These are phyloP conservation scores for Lathronympha strigana DNA, from an alignment of 2,888 invertebrate species.

Conservation along the genomic window DNA sequence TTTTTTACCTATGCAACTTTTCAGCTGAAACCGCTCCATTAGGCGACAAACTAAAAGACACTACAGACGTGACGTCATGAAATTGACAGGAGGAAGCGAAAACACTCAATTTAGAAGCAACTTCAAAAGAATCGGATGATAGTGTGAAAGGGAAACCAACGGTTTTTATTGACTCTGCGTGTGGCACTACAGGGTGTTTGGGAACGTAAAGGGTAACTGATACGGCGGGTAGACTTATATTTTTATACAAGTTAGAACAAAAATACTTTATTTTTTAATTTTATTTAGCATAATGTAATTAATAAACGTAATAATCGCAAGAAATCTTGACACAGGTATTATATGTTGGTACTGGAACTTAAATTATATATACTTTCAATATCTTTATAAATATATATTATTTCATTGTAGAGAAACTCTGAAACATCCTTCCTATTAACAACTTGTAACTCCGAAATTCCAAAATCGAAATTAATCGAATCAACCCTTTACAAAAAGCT, in stretches of 20 bases:
- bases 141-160: slow-evolving; percentile 62
- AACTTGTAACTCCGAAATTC: slow-evolving; percentile 23
- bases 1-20: too few relatives aligned
- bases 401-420: neutral
- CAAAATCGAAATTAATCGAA: slow-evolving; percentile 35
- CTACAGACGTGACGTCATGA: slow-evolving; percentile 10
- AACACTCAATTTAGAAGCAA: slow-evolving; percentile 57
- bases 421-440: slow-evolving; percentile 6
- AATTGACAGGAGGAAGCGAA: slow-evolving; percentile 45
- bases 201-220: slow-evolving; percentile 30
- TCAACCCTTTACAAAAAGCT: slow-evolving; percentile 41
- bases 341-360: too few relatives aligned
- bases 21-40: neutral
- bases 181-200: slow-evolving; percentile 57
- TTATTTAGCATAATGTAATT: too few relatives aligned
- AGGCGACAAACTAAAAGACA: neutral
- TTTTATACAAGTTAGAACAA: neutral
- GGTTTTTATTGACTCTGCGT: slow-evolving; percentile 67
- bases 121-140: slow-evolving; percentile 67
- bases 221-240: slow-evolving; percentile 26
- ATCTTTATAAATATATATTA: neutral
- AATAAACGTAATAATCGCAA: too few relatives aligned
- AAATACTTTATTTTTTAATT: neutral
- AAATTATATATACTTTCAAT: too few relatives aligned
- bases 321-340: neutral